Evolutionary conservation across 2,888 invertebrate genomes (phyloP), one percentile per base, ranked within the genome.

Genomic region (Agriopis leucophaearia): DNA sequence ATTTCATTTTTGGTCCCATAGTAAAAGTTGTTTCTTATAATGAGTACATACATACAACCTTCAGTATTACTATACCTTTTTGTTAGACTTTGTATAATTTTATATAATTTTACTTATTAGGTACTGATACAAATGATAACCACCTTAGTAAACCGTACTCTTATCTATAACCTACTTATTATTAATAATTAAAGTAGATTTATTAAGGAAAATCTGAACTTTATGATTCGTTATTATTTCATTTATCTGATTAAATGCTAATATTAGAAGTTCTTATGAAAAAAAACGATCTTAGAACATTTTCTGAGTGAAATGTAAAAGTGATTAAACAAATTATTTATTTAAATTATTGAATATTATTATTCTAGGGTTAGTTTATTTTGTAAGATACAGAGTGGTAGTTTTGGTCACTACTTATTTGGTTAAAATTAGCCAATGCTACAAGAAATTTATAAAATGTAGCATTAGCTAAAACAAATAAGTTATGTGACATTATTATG

Each of bases 331-430:
- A 70, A 70, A 80, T 76, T 78, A 80, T 78, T 78, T 80, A 81
- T 79, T 78, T 80, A 80, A 69, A 71, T 78, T 78, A 77, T 77
- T 70, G 74, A 79, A 82, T 83, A 63, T 83, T 82, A 79, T 71
- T 81, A 73, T 51, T 51, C 12, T 65, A 69, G 76, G 66, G 45
- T 78, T 78, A 74, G 64, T 70, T 62, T 68, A 67, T 73, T 70
- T 66, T 69, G 71, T 76, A 76, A 75, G 78, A 58, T 73, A 74
- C 81, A 79, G 83, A 80, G 82, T 81, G 81, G 58, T n/a, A n/a
- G n/a, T n/a, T n/a, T n/a, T n/a, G n/a, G 74, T 77, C 77, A 80
- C 79, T 69, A 69, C 78, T 80, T 77, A 75, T 80, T 79, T 81
- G 77, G 45, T 15, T 0, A 18, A 13, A 44, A 45, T 59, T 9